Percentiles rank a stretch among this genome's conserved stretches.
Evolutionary conservation across 2,113 vertebrate genomes (phyloP).

Genomic region (Casuarius casuarius): DNA sequence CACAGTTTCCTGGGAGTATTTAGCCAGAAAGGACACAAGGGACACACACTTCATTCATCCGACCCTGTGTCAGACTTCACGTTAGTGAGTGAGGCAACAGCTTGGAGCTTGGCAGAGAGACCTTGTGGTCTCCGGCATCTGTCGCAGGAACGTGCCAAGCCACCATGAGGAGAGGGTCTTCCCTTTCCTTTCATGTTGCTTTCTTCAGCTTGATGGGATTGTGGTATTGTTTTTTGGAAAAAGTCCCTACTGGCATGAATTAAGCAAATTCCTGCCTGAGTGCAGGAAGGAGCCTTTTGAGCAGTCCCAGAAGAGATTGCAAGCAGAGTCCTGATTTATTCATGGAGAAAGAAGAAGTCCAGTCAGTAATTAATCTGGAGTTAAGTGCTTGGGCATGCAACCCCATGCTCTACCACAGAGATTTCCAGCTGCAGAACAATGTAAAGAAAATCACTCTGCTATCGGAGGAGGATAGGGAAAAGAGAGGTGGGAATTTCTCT

Average conservation of each 20-base stretch:
- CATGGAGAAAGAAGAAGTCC: neutral
- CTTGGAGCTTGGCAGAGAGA: neutral
- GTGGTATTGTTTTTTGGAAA: neutral
- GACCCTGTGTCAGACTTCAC: neutral
- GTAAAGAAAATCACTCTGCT: neutral
- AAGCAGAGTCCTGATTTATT: neutral
- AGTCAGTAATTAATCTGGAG: neutral
- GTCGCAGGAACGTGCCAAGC: neutral
- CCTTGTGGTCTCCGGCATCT: neutral
- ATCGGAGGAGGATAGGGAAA: neutral
- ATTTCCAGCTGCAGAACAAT: neutral
- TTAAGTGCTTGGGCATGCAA: neutral
- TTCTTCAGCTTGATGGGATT: neutral
- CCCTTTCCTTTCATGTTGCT: neutral
- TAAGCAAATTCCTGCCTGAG: neutral
- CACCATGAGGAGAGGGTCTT: neutral
- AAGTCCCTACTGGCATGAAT: neutral
- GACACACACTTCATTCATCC: neutral
- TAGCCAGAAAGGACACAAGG: neutral
- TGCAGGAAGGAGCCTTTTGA: neutral
- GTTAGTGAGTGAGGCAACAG: neutral
- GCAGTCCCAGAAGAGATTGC: neutral
- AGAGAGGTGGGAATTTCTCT: neutral
- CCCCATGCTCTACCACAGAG: neutral
- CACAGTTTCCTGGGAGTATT: neutral